Percentiles rank a stretch among this genome's conserved stretches.
Evolutionary conservation across 2,113 vertebrate genomes (phyloP).

Genomic region (Vombatus ursinus): DNA sequence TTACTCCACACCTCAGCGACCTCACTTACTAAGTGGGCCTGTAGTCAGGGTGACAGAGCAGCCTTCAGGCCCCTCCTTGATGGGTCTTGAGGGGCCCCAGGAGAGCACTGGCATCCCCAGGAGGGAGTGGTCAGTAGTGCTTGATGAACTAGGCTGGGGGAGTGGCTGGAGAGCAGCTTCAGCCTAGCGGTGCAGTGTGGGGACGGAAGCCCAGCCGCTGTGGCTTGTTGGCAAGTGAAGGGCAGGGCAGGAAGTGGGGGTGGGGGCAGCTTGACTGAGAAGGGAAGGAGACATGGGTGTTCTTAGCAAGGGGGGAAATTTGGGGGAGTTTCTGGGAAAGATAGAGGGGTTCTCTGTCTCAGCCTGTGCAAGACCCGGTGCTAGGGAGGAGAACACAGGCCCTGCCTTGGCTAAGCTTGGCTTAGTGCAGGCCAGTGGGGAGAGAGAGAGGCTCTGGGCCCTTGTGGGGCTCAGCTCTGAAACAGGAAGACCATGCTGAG

Average conservation of each 20-base stretch:
- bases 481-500: background rate
- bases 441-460: no score
- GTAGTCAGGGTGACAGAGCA: background rate
- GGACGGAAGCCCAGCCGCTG: background rate
- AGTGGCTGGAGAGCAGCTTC: background rate
- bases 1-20: background rate
- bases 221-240: background rate
- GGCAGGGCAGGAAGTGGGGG: background rate
- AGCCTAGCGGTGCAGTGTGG: background rate
- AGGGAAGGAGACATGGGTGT: background rate
- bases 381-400: background rate
- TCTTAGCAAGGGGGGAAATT: no score
- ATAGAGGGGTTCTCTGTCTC: background rate
- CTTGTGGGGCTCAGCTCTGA: background rate
- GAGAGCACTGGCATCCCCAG: background rate
- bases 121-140: background rate
- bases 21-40: background rate
- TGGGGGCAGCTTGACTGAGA: background rate
- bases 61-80: no score
- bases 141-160: no score
- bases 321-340: background rate
- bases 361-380: background rate
- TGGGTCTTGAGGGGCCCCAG: no score
- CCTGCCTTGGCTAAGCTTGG: no score
- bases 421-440: no score